Evolutionary conservation across 2,888 invertebrate species (phyloP).

Genomic region (Prionchulus punctatus): DNA sequence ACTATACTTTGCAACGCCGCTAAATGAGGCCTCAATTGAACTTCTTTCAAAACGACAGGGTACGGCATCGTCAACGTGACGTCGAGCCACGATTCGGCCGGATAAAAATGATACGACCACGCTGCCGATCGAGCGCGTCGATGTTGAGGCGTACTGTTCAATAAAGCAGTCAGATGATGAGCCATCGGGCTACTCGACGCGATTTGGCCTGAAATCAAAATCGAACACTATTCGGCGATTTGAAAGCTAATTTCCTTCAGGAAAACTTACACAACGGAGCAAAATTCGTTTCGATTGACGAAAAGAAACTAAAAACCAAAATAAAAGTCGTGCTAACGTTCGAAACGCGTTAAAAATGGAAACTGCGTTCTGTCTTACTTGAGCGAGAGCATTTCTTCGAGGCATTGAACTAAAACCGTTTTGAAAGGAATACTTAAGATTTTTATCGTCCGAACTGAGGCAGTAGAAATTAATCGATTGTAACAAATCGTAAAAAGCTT

Average conservation of each 20-base stretch:
- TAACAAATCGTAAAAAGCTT: too few relatives aligned
- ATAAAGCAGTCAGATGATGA: constrained; percentile 70
- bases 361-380: too few relatives aligned
- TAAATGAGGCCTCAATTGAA: constrained; percentile 67
- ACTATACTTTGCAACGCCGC: constrained; percentile 60
- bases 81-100: constrained; percentile 66
- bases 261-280: constrained; percentile 58
- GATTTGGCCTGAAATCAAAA: constrained; percentile 44
- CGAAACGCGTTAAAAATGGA: too few relatives aligned
- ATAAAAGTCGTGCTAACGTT: too few relatives aligned
- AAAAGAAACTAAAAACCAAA: constrained; percentile 4
- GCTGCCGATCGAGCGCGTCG: constrained; percentile 69
- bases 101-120: constrained; percentile 92
- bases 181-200: constrained; percentile 65
- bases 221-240: background rate
- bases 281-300: constrained; percentile 46
- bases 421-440: too few relatives aligned
- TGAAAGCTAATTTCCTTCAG: background rate
- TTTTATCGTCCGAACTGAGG: too few relatives aligned
- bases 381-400: too few relatives aligned
- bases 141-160: constrained; percentile 56
- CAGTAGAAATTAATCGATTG: too few relatives aligned
- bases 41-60: constrained; percentile 67
- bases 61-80: constrained; percentile 69
- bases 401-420: too few relatives aligned